Evolutionary conservation across 2,797 vertebrate genomes (phyloP), one percentile per base, ranked within the genome.

Genomic region (Enteromius fasciolatus): DNA sequence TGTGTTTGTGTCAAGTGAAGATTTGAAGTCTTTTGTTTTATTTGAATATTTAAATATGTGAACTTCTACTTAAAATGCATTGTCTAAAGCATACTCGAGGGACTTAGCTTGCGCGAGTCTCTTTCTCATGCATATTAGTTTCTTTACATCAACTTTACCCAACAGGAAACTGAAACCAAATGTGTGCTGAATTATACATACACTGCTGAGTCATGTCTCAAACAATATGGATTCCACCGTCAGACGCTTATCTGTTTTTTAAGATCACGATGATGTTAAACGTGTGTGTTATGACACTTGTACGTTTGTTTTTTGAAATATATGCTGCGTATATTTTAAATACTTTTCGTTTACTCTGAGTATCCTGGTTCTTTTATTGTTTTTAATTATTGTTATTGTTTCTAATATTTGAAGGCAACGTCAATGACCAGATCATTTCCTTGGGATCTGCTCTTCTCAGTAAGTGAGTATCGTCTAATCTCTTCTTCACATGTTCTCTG

Each of bases 381-480:
- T 73, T 69, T 25, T 69, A 3, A 44, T n/a, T 7, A 36, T 50
- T 77, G 36, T 17, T 5, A 33, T 59, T 28, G 54, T 61, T 73
- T 39, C 70, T 84, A 89, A 36, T 84, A 10, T 88, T 87, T 39
- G 9, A 85, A 95, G 92, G 89, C 44, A 90, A 41, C 77, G 25
- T 23, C 68, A 88, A 31, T 78, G 93, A 95, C 9, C 88, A 92
- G 50, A 89, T 95, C 31, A n/a, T 95, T 78, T 92, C 93, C 83
- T 82, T 94, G 4, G 94, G 94, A 85, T 4, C 87, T 28, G 80
- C 84, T 25, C 90, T 95, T 83, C 88, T 95, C 69, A 91, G 91
- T 77, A 93, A 95, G 95, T 95, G 79, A 94, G 94, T 91, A 83
- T 72, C 46, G 8, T 23, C 20, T 64, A 28, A 48, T 46, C 12